Percentiles rank a stretch among this genome's conserved stretches.
Conservation (phyloP, 2,797 vertebrate species). For the Scolopax bukidnonensis region DNA sequence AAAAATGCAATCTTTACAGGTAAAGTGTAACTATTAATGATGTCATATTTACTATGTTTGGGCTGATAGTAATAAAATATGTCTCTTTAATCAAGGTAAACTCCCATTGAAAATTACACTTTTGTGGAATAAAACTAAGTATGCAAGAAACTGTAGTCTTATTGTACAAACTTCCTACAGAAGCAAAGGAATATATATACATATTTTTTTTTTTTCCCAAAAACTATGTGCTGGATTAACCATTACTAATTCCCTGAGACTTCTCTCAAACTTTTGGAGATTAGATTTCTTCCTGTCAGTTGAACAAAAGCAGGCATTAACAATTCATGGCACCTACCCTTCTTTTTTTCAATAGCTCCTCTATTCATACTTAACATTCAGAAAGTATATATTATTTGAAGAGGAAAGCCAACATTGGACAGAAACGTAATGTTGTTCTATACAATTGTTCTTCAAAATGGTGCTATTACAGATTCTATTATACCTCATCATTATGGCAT, state of each 20-base stretch:
- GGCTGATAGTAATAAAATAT: background rate
- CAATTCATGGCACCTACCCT: slow-evolving; percentile 9
- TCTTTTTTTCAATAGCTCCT: slow-evolving; percentile 21
- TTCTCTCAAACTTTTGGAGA: background rate
- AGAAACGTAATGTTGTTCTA: slow-evolving; percentile 12
- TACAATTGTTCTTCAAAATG: slow-evolving; percentile 45
- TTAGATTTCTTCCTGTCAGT: background rate
- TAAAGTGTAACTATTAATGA: background rate
- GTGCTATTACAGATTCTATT: background rate
- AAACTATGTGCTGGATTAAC: background rate
- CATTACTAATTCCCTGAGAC: background rate
- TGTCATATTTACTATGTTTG: background rate
- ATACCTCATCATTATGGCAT: background rate
- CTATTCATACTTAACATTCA: slow-evolving; percentile 35
- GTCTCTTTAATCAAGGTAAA: background rate
- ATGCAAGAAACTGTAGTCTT: background rate
- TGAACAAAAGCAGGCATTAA: slow-evolving; percentile 20
- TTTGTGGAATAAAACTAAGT: background rate
- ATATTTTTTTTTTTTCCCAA: background rate
- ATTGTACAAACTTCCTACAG: background rate
- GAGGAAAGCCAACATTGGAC: background rate
- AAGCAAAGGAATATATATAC: background rate
- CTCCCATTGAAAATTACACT: background rate
- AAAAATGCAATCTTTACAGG: background rate
- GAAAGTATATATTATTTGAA: slow-evolving; percentile 14